Evolutionary conservation across 2,113 vertebrate species (phyloP), one percentile per base, ranked within the genome.

Genomic region (Sterna hirundo): DNA sequence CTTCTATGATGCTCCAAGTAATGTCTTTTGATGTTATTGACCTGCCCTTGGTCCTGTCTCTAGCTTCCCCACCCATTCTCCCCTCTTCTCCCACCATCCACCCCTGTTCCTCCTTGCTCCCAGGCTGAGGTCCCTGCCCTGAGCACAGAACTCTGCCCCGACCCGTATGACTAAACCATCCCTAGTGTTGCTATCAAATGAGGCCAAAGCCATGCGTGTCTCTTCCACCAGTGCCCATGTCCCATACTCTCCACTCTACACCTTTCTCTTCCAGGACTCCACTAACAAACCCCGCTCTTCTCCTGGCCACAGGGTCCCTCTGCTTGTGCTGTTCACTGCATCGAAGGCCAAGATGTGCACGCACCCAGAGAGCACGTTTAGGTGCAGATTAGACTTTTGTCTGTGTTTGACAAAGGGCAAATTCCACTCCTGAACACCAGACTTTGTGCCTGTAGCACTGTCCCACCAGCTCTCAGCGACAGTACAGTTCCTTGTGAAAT

Each of bases 161-260:
- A 61, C 10, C 12, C 7, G 0, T 23, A 12, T 6, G 5, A 72
- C 49, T 23, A 55, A 82, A 47, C 12, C 3, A 0, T 38, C 13
- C 5, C 10, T 34, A 11, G 32, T 7, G 14, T 25, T 54, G 38
- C 38, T 54, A 14, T 38, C 52, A 72, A 29, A 62, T 17, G 23
- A 83, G 34, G 54, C 54, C 40, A 83, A 86, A 94, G 10, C 29
- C 66, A 25, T 13, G 18, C 23, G 1, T 2, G 2, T 64, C 16
- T n/a, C 12, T 61, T 82, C 79, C 25, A 76, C 52, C 29, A 64
- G n/a, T 36, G 40, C 13, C 70, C 36, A 13, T 16, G 25, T 18
- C 17, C 26, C 36, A 6, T 36, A 22, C 40, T 42, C 38, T 26
- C 57, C 46, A 36, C 23, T 42, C 20, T 13, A 2, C 14, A 22